Evolutionary conservation across 2,888 invertebrate genomes (phyloP), one percentile per base, ranked within the genome.

Genomic region (Andrena haemorrhoa): DNA sequence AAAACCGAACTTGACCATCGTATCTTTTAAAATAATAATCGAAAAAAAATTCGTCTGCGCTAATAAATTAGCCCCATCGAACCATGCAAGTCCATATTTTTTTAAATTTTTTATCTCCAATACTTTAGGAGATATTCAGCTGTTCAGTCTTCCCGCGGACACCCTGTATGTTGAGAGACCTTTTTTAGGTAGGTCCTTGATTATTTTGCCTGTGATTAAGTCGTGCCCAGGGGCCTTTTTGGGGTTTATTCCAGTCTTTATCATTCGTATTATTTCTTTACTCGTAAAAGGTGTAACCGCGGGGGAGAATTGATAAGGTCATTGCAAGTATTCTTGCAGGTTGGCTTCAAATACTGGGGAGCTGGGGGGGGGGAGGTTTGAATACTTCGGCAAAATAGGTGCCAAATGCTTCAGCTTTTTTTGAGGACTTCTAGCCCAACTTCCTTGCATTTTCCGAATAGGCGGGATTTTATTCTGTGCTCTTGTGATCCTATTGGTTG

Each of bases 331-430:
- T n/a, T 49, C 49, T 49, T 29, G 29, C n/a, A 65, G 6, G 16
- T 65, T n/a, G 29, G 49, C 3, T 29, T 20, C n/a, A 0, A 29
- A 7, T 2, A 6, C 47, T 16, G 47, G 64, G 1, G 35, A 23
- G 5, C 7, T 65, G n/a, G n/a, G n/a, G n/a, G n/a, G n/a, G n/a
- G 16, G n/a, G 49, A 8, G 49, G n/a, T 65, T 65, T 65, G n/a
- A 49, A 29, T 3, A 29, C 64, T n/a, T 65, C 29, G 0, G 2
- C 8, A 29, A 49, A 65, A 29, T 49, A 49, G 4, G 49, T 16
- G 49, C 49, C 49, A 10, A 65, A 29, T 20, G 47, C 29, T 16
- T 65, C 29, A 3, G 26, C 47, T 2, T 49, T 65, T 65, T 49
- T 3, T 49, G 49, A 0, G 66, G 33, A 6, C 33, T 66, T 8